Conservation (phyloP, 1,140 invertebrate genomes). For the Macrotrachela quadricornifera region DNA sequence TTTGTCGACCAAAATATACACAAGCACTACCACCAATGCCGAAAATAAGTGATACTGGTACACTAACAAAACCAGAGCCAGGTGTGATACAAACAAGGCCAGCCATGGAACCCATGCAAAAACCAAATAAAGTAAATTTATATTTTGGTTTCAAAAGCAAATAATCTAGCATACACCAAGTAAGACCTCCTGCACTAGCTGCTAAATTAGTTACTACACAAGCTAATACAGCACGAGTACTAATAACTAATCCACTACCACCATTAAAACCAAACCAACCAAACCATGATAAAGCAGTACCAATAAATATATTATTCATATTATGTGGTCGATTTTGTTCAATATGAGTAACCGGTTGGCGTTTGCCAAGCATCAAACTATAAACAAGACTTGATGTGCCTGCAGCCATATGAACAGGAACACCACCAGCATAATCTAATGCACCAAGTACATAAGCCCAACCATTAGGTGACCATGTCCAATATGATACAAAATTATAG, state of each 20-base stretch:
- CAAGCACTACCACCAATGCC: not conserved
- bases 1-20: not conserved
- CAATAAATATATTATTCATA: slow-evolving; percentile 8
- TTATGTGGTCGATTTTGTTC: slow-evolving; percentile 1
- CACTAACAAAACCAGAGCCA: not conserved
- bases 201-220: not conserved
- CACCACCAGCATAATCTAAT: slow-evolving; percentile 13
- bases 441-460: slow-evolving; percentile 3
- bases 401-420: slow-evolving; percentile 13
- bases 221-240: not conserved
- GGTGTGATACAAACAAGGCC: not conserved
- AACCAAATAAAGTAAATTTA: not conserved
- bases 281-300: slow-evolving; percentile 12
- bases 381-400: slow-evolving; percentile 10
- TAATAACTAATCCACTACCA: not conserved
- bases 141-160: not conserved
- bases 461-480: not conserved
- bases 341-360: not conserved
- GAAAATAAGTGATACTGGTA: not conserved
- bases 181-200: not conserved
- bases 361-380: not conserved
- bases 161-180: not conserved
- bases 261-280: slow-evolving; percentile 16
- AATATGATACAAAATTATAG: not conserved
- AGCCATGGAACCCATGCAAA: not conserved